Evolutionary conservation across 2,113 vertebrate genomes (phyloP), one percentile per base, ranked within the genome.

Genomic region (Pachycephala philippinensis): DNA sequence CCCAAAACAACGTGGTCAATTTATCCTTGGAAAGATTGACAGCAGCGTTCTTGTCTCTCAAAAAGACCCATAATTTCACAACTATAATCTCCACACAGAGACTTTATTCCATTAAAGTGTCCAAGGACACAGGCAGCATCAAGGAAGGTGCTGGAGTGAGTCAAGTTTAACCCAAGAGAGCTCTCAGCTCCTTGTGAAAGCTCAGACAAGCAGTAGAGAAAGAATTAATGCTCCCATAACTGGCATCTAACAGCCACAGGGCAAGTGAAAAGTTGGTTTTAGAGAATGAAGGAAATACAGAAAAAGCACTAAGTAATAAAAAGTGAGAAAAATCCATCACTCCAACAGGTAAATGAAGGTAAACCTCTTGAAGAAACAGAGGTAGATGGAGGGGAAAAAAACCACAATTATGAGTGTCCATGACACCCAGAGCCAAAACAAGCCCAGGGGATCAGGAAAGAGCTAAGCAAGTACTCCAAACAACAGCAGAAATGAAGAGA

Each of bases 1-100:
- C 63, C 54, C 71, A 47, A 56, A 77, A 42, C 0, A 3, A 52
- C 7, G 15, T 13, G 11, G 7, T 24, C 19, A 16, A 13, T 63
- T 78, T 71, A 15, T 28, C 57, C 53, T 28, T 5, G 2, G 35
- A 64, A 61, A 72, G 16, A 22, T 1, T 22, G 47, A 18, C 28
- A 75, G 12, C 3, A 33, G 10, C 2, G 1, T 35, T 35, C 19
- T 35, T 27, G 24, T 30, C 24, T 50, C 26, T n/a, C 13, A 11
- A n/a, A 28, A 76, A 47, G 17, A 88, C 26, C 16, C 33, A n/a
- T 28, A 0, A 1, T 33, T 72, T 71, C 76, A 42, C 18, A 28
- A 10, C 30, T 31, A 2, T 9, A 3, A 61, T 27, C 42, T 70
- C 65, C 2, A 0, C 47, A 5, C 13, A 0, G 1, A 71, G 47